Percentiles rank a stretch among this genome's conserved stretches.
phyloP scores from a whole-genome alignment of 2,888 invertebrate genomes.

The Cecidostiba fungosa region DNA sequence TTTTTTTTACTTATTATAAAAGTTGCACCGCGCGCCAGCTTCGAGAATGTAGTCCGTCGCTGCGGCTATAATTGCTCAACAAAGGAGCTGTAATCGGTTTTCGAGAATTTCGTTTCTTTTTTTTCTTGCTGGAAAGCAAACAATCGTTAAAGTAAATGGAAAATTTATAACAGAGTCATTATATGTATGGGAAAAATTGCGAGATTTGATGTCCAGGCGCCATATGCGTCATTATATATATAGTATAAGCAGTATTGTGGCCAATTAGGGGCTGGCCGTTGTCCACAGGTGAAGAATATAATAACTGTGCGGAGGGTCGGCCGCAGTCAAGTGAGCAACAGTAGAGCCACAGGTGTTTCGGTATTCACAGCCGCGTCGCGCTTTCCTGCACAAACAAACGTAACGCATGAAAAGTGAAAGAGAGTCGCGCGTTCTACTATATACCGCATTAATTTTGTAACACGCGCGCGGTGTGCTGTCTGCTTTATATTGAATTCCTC shows the following conservation, averaged over 20 bases:
- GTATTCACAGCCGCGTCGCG: conserved; percentile 32
- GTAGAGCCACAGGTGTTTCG: conserved; percentile 55
- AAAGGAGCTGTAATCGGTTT: neutral
- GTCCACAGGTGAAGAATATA: neutral
- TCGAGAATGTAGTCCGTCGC: neutral
- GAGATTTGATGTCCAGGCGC: neutral
- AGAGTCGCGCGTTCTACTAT: conserved; percentile 8
- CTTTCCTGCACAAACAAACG: conserved; percentile 58
- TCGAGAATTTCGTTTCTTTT: neutral
- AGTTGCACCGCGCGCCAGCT: neutral
- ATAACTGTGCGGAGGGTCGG: neutral
- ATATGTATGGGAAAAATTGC: neutral
- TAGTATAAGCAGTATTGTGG: neutral
- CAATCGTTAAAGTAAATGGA: neutral
- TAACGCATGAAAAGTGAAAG: conserved; percentile 53
- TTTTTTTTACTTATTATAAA: neutral
- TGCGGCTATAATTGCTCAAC: neutral
- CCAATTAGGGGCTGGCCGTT: neutral
- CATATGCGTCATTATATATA: too few species aligned
- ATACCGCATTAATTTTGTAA: conserved; percentile 10
- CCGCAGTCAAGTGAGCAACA: neutral
- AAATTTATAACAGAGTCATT: neutral
- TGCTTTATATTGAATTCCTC: conserved; percentile 40
- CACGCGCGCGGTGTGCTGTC: neutral
- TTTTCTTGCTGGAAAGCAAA: neutral